These are phyloP conservation scores for Pseudomyrmex pallidus DNA, from an alignment of 1,140 invertebrate species.

Conservation along the genomic window DNA sequence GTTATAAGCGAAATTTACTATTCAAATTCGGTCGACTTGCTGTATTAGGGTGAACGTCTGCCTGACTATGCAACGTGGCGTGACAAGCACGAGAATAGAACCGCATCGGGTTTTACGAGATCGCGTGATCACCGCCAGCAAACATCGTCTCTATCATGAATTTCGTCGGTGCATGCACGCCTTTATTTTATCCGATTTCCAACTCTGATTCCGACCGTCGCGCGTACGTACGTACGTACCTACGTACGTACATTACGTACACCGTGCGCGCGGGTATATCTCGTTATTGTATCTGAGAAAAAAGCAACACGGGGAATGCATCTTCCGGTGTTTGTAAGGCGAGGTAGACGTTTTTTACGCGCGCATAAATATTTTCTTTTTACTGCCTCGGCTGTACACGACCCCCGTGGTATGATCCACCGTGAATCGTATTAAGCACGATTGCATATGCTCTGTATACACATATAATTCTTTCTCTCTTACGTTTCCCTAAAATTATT, in stretches of 20 bases:
- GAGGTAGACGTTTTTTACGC: constrained; percentile 26
- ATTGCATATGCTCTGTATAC: constrained; percentile 3
- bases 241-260: neutral
- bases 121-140: constrained; percentile 80
- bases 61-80: constrained; percentile 82
- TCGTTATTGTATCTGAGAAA: constrained; percentile 35
- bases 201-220: constrained; percentile 61
- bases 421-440: constrained; percentile 45
- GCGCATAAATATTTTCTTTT: constrained; percentile 55
- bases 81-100: constrained; percentile 84
- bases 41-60: constrained; percentile 79
- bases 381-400: constrained; percentile 2
- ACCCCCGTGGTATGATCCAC: constrained; percentile 8
- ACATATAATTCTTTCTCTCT: constrained; percentile 12
- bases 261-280: neutral
- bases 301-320: constrained; percentile 32
- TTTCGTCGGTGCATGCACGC: constrained; percentile 76
- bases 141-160: constrained; percentile 79
- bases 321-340: constrained; percentile 16
- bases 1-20: constrained; percentile 74
- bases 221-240: too few species aligned
- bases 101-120: constrained; percentile 80
- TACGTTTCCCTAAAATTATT: neutral
- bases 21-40: constrained; percentile 70
- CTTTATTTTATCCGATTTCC: constrained; percentile 70